Conservation (phyloP, 2,113 vertebrate genomes). For the Tachycineta bicolor region DNA sequence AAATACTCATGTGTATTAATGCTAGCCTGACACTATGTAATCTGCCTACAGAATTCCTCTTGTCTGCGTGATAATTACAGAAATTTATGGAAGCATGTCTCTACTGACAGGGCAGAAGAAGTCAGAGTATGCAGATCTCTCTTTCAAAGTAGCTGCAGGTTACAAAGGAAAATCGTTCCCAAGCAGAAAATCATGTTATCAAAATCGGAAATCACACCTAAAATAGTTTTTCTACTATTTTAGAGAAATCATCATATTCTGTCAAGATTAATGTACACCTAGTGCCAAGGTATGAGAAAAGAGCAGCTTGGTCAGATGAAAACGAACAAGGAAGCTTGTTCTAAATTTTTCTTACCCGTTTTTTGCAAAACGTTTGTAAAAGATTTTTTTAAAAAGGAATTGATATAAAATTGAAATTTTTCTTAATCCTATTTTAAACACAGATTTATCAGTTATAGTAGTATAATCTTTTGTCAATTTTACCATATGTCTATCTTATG, state of each 20-base stretch:
- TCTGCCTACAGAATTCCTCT: background rate
- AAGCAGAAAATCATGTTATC: background rate
- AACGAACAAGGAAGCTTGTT: background rate
- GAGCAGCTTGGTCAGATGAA: background rate
- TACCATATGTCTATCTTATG: rapidly evolving
- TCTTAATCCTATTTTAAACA: background rate
- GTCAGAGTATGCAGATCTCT: background rate
- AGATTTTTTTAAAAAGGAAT: background rate
- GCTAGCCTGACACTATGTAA: background rate
- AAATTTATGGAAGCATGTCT: background rate
- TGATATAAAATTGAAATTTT: background rate
- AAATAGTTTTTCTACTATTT: background rate
- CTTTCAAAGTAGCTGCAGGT: background rate
- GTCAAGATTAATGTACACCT: background rate
- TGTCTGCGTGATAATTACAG: background rate
- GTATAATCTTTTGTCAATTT: background rate
- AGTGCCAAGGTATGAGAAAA: background rate
- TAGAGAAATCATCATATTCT: background rate
- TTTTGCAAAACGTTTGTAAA: background rate
- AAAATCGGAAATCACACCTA: background rate
- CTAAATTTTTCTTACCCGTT: background rate
- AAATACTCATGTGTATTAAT: background rate
- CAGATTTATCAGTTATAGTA: background rate
- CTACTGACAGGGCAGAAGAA: background rate
- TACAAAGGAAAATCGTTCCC: background rate